phyloP scores from a whole-genome alignment of 2,113 vertebrate species.

The Plecotus auritus region DNA sequence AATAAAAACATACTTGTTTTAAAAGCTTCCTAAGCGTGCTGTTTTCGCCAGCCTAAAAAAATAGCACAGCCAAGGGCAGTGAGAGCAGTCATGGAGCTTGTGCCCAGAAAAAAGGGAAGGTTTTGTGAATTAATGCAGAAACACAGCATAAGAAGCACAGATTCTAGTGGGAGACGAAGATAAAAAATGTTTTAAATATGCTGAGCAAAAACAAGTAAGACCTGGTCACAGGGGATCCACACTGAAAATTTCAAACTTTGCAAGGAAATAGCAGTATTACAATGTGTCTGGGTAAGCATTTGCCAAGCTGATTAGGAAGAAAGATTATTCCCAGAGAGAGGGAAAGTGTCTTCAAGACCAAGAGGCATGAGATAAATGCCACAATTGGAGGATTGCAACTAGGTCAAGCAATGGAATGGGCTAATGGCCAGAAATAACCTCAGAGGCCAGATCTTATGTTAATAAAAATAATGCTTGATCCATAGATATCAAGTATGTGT shows the following conservation, averaged over 20 bases:
- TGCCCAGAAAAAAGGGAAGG: background rate
- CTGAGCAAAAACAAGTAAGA: background rate
- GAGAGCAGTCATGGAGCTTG: background rate
- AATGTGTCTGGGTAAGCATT: background rate
- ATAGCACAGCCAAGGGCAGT: background rate
- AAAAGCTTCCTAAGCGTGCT: background rate
- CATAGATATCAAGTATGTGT: background rate
- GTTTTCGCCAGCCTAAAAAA: background rate
- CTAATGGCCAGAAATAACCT: background rate
- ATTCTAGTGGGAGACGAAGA: background rate
- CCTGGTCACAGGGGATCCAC: background rate
- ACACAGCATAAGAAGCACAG: background rate
- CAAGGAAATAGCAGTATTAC: background rate
- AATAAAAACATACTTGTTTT: no score
- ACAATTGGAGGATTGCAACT: background rate
- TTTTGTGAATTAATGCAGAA: background rate
- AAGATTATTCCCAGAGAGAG: background rate
- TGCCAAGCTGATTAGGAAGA: background rate
- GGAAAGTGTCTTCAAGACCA: background rate
- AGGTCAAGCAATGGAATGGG: background rate
- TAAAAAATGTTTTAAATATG: background rate
- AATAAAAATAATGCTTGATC: background rate
- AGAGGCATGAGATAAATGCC: background rate
- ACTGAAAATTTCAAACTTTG: background rate
- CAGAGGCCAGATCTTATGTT: background rate